Base-by-base conservation (phyloP, 2,797 vertebrate species). In the Phalloptychus januarius region DNA sequence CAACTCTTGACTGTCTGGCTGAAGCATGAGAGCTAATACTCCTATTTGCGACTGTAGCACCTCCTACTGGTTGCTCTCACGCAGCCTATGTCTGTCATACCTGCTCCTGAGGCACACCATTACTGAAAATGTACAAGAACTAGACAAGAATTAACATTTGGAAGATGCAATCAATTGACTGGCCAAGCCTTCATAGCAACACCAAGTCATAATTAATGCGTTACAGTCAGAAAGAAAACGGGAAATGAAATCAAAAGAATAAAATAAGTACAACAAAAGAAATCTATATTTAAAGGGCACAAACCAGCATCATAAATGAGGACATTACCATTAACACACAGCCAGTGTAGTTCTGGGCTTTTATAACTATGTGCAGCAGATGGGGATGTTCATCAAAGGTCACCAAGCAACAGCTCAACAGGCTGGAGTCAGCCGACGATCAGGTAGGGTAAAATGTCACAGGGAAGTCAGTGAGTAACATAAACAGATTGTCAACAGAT, bases 401-500 rank as follows among this genome's bases (percentile, higher is more conserved):
- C 81, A 77, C 48, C 31, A 5, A 71, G 56, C 25, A 31, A 85
- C 2, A 20, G 31, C 54, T 71, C 38, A 61, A 72, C 78, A 45
- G 72, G 75, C 50, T 77, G 72, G 74, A 74, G 74, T 77, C 11
- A 46, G 77, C 72, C 72, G 84, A 78, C 2, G 16, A 81, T 77
- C 2, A 15, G 56, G 56, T 31, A 0, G 54, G 76, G 71, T 83
- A 28, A 77, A 87, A 84, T 79, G 38, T 58, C 58, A 56, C 25
- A 61, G 50, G 20, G 23, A 78, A 87, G 92, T 91, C 85, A 84
- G 85, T 90, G 63, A 6, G 50, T 50, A 50, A 52, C 69, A 40
- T 52, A 4, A 87, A 87, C 79, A 40, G 23, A 75, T 82, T 85
- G 83, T 80, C 20, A 7, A 87, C 80, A 78, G 77, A 77, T 76